Percentiles rank a stretch among this genome's conserved stretches.
phyloP scores from a whole-genome alignment of 2,797 vertebrate genomes.

The Paedocypris micromegethes region DNA sequence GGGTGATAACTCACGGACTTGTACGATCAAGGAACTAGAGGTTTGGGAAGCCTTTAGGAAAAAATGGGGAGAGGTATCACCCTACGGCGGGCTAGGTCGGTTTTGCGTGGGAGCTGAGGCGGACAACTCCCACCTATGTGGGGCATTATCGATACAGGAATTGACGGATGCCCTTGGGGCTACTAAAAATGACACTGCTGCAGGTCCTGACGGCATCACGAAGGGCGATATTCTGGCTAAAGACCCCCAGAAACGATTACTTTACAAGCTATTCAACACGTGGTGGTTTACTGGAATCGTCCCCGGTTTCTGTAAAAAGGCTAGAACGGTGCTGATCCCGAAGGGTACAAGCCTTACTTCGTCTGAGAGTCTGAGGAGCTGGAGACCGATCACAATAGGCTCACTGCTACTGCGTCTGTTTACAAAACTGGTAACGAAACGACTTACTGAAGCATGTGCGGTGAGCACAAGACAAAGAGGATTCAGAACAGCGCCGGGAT shows the following conservation, averaged over 20 bases:
- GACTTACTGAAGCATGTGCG: not conserved
- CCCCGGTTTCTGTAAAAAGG: not conserved
- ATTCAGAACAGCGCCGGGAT: not conserved
- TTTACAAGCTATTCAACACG: not conserved
- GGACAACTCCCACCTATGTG: not conserved
- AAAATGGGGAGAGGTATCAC: not conserved
- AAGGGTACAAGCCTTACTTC: not conserved
- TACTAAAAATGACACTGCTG: not conserved
- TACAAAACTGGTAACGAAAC: not conserved
- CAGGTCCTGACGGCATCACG: constrained; percentile 4
- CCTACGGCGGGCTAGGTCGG: not conserved
- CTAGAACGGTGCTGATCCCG: not conserved
- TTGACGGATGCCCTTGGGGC: not conserved
- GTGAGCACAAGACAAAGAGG: not conserved
- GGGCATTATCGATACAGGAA: not conserved
- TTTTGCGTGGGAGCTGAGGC: no score
- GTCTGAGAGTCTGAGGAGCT: not conserved
- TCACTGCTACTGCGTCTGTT: constrained; percentile 18
- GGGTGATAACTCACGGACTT: accelerated
- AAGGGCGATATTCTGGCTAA: not conserved
- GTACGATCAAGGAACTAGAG: accelerated
- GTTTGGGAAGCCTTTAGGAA: no score
- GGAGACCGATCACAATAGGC: constrained; percentile 1
- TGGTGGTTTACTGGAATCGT: constrained; percentile 11
- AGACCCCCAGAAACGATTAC: not conserved